Base-by-base conservation (phyloP, 1,140 invertebrate species). In the Philotrypesis tridentata region DNA sequence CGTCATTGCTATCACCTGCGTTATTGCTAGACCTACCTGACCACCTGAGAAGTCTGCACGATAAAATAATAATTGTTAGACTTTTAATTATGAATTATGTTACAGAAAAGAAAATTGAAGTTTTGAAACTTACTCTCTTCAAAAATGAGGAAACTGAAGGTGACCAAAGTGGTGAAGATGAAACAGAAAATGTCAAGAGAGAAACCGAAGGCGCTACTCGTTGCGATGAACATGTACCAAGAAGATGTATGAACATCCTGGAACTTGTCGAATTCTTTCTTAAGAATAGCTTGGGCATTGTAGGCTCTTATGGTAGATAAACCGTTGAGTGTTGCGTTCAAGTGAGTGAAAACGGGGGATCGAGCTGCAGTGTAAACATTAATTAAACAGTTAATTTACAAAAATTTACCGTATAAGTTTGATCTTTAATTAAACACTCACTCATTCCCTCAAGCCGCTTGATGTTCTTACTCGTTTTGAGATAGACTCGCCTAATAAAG, bases 231-330 rank as follows among this genome's bases (percentile, higher is more conserved):
- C 88, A 96, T 92, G 85, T 94, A 96, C 93, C 93, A 94, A 1
- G 95, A 93, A 4, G 95, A 93, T 0, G 94, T 94, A 82, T 96
- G 95, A 9, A 92, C 83, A 77, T 94, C 93, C 87, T 94, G 92
- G 73, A 90, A 86, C 79, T 94, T 94, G 85, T 97, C 96, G 85
- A 97, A 97, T 90, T 97, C 95, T 48, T 94, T 90, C 84, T 96
- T 95, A 12, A 98, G 93, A 76, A 96, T 95, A 84, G 95, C 92
- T 90, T 98, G 94, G 0, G 95, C 95, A 48, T 93, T 93, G 85
- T 96, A 98, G 0, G 97, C 97, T 80, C 98, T 93, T 75, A 99
- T 97, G 0, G 97, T 98, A 0, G 96, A 94, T 31, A 99, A 92
- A 8, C 98, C 98, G 90, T 97, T 96, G 0, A 99, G 91, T 0